Evolutionary conservation across 2,797 vertebrate genomes (phyloP).

Genomic region (Sciurus carolinensis): DNA sequence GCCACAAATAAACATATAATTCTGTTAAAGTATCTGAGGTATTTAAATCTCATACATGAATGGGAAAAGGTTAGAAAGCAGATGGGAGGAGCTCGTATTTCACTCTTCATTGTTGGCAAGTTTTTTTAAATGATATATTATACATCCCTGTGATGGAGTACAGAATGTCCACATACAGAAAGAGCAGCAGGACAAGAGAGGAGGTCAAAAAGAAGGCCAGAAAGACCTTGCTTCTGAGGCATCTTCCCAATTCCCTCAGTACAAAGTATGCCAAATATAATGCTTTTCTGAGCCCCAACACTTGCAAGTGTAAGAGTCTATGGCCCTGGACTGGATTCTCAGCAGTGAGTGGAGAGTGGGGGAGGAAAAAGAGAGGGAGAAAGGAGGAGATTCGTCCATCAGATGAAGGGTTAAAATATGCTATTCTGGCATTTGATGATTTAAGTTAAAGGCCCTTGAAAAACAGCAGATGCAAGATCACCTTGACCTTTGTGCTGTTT

Average conservation of each 20-base stretch:
- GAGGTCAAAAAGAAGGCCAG: no score
- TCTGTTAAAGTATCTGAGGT: constrained; percentile 20
- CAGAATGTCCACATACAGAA: background rate
- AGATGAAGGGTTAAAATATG: background rate
- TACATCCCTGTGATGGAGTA: background rate
- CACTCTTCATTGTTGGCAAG: constrained; percentile 14
- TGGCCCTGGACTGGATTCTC: background rate
- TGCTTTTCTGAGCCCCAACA: background rate
- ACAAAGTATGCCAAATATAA: background rate
- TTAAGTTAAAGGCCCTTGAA: background rate
- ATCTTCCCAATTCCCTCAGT: background rate
- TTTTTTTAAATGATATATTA: background rate
- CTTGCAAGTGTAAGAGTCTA: background rate
- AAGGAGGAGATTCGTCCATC: background rate
- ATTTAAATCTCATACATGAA: constrained; percentile 44
- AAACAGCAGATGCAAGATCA: background rate
- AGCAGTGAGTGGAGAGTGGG: no score
- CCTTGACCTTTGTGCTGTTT: background rate
- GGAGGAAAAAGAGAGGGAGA: background rate
- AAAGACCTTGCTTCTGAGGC: background rate
- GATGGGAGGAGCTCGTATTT: background rate
- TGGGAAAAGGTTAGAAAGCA: background rate
- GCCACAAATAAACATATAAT: background rate
- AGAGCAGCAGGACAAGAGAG: background rate
- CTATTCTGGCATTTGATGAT: background rate